phyloP scores from a whole-genome alignment of 2,113 vertebrate species.

The Urocolius indicus region DNA sequence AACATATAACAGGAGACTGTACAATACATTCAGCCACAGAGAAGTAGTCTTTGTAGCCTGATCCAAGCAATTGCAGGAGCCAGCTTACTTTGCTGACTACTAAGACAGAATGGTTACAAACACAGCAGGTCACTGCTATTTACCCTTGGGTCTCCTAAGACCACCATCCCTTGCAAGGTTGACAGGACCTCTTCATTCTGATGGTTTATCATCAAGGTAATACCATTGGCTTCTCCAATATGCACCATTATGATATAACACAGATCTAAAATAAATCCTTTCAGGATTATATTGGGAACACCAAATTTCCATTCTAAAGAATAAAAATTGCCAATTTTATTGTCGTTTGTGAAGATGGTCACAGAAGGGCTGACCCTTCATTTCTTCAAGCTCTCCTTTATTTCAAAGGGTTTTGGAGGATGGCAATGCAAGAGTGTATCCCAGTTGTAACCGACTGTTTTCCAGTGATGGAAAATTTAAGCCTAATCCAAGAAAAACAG shows the following conservation, averaged over 20 bases:
- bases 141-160: neutral
- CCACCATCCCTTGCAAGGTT: neutral
- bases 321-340: neutral
- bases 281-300: neutral
- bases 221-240: neutral
- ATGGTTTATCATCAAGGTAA: neutral
- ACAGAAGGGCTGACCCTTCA: neutral
- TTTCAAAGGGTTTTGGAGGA: neutral
- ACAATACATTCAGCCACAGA: neutral
- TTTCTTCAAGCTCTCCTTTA: neutral
- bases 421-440: neutral
- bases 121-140: neutral
- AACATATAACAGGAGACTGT: neutral
- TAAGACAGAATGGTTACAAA: neutral
- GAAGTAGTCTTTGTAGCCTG: neutral
- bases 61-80: neutral
- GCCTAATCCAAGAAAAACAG: slow-evolving; percentile 43
- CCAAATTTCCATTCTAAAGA: neutral
- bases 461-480: slow-evolving; percentile 43
- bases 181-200: neutral
- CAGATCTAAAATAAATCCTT: neutral
- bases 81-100: neutral
- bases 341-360: neutral
- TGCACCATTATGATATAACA: neutral
- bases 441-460: slow-evolving; percentile 34